These are phyloP conservation scores for Scleropages formosus DNA, from an alignment of 2,797 vertebrate species.

Conservation along the genomic window DNA sequence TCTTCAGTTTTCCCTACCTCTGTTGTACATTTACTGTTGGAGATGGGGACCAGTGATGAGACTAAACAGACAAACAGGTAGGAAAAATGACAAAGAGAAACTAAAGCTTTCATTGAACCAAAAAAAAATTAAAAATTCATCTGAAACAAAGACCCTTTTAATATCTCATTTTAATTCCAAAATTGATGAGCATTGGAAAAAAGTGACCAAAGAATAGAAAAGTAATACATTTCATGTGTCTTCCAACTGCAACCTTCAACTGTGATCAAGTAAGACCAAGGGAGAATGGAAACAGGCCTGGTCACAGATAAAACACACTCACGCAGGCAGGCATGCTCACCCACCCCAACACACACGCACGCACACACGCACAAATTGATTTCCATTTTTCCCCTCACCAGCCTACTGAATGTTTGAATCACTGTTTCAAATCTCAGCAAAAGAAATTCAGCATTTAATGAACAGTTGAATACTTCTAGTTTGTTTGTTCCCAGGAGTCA, in stretches of 20 bases:
- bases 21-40: slow-evolving; percentile 9
- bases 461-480: slow-evolving; percentile 54
- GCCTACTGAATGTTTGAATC: slow-evolving; percentile 47
- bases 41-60: slow-evolving; percentile 5
- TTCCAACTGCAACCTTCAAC: slow-evolving; percentile 43
- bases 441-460: slow-evolving; percentile 52
- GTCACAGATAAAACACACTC: slow-evolving; percentile 46
- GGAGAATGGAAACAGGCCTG: slow-evolving; percentile 33
- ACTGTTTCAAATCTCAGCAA: slow-evolving; percentile 24
- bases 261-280: slow-evolving; percentile 48
- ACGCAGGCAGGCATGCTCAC: slow-evolving; percentile 51
- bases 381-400: slow-evolving; percentile 36
- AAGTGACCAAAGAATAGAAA: slow-evolving; percentile 54
- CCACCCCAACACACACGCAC: slow-evolving; percentile 48
- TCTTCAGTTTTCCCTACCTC: slow-evolving; percentile 49
- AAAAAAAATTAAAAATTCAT: slow-evolving; percentile 49
- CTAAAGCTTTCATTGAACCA: slow-evolving; percentile 50
- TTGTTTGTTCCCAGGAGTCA: slow-evolving; percentile 63
- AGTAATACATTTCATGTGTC: slow-evolving; percentile 50
- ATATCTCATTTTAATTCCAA: slow-evolving; percentile 61
- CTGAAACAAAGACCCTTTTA: slow-evolving; percentile 60
- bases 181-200: slow-evolving; percentile 52
- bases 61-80: slow-evolving; percentile 21
- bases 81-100: slow-evolving; percentile 45
- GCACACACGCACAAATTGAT: slow-evolving; percentile 45